Evolutionary conservation across 2,888 invertebrate species (phyloP).

Genomic region (Cantharis nigra): DNA sequence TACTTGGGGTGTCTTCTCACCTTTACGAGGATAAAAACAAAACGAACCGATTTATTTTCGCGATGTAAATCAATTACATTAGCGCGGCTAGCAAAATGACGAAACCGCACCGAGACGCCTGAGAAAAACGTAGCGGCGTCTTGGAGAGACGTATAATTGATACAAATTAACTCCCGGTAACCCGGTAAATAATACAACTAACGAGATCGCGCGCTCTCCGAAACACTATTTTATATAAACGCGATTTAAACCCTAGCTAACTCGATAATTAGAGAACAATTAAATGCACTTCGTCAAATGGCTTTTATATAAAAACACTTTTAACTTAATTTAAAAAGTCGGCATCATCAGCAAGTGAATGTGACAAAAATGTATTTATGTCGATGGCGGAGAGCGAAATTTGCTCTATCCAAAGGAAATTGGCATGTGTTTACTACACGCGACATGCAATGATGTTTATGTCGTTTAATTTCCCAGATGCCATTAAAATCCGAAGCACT

Average conservation of each 20-base stretch:
- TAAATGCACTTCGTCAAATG: conserved; percentile 49
- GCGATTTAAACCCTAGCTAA: conserved; percentile 44
- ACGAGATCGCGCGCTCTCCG: conserved; percentile 45
- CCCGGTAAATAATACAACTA: conserved; percentile 52
- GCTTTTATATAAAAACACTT: conserved; percentile 43
- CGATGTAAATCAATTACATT: conserved; percentile 32
- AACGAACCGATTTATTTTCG: conserved; percentile 25
- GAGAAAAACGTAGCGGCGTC: conserved; percentile 29
- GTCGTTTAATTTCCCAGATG: conserved; percentile 55
- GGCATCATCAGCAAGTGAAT: background rate
- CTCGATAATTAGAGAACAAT: conserved; percentile 48
- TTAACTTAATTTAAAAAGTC: conserved; percentile 31
- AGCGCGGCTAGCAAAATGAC: conserved; percentile 32
- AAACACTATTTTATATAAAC: conserved; percentile 44
- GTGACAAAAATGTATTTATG: background rate
- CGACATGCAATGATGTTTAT: conserved; percentile 52
- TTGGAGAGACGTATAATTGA: conserved; percentile 46
- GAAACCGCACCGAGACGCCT: conserved; percentile 27
- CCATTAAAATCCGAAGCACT: conserved; percentile 53
- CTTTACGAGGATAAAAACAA: conserved; percentile 18
- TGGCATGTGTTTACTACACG: conserved; percentile 45
- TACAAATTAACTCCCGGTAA: conserved; percentile 52
- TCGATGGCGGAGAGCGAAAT: background rate
- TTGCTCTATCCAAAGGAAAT: background rate
- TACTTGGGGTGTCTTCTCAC: conserved; percentile 12